phyloP scores from a whole-genome alignment of 2,113 vertebrate genomes.

The cattle (Bos taurus) region DNA sequence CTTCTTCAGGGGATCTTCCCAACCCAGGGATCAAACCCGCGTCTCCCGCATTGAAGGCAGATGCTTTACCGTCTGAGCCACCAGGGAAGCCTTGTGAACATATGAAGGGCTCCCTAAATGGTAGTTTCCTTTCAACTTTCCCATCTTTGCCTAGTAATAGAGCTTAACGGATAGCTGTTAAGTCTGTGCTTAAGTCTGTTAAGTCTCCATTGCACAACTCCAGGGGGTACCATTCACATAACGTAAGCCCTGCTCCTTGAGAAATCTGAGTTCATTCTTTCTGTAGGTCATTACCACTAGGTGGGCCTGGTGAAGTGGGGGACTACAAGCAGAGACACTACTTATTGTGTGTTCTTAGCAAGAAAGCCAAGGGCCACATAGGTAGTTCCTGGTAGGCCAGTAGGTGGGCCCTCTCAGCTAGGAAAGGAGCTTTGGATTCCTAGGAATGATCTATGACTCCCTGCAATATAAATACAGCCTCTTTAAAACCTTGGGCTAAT shows the following conservation, averaged over 20 bases:
- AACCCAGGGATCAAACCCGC: not conserved
- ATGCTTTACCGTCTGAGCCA: not conserved
- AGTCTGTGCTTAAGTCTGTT: not conserved
- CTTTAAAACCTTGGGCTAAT: conserved; percentile 10
- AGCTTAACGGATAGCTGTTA: not conserved
- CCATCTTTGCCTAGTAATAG: not conserved
- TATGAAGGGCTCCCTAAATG: not conserved
- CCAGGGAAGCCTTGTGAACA: not conserved
- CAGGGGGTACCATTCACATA: not conserved
- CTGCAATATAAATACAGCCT: not conserved
- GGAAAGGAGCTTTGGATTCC: conserved; percentile 39
- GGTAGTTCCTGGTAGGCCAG: not conserved
- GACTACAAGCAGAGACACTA: not conserved
- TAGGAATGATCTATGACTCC: conserved; percentile 54
- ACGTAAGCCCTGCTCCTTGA: not conserved
- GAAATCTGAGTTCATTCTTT: not conserved
- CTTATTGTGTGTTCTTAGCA: not conserved
- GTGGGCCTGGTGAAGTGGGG: not conserved
- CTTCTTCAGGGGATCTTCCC: not conserved
- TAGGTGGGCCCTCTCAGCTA: not conserved
- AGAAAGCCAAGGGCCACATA: not conserved
- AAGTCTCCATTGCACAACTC: not conserved
- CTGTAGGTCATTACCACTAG: not conserved
- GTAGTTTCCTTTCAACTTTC: not conserved
- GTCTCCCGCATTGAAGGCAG: not conserved